A percentile compares a stretch with the other conserved stretches of the same genome.
Conservation (phyloP, 1,140 invertebrate genomes). For the Drosophila takahashii region DNA sequence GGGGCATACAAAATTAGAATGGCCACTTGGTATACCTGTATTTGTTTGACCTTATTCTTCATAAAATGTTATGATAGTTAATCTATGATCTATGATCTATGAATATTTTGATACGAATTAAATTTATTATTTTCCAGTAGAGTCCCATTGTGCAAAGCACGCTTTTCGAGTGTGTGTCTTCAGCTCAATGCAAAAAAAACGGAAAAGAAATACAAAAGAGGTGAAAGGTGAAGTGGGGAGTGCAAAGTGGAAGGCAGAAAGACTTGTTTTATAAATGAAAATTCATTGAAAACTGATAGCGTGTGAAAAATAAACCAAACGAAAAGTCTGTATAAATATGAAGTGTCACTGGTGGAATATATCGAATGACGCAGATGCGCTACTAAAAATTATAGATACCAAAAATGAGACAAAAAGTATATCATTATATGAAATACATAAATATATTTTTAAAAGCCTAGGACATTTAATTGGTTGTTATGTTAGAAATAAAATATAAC, state of each 20-base stretch:
- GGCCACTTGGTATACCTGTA: too few relatives aligned
- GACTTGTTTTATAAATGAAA: constrained; percentile 69
- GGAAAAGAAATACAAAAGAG: constrained; percentile 25
- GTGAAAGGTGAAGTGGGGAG: constrained; percentile 18
- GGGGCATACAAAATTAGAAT: too few relatives aligned
- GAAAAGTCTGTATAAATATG: constrained; percentile 57
- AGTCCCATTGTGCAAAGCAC: constrained; percentile 11
- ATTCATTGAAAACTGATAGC: constrained; percentile 81
- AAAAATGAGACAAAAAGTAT: neutral
- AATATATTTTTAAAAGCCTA: too few relatives aligned
- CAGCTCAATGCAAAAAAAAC: constrained; percentile 22
- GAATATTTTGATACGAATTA: neutral
- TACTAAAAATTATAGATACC: neutral
- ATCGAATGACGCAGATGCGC: constrained; percentile 27
- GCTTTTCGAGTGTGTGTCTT: constrained; percentile 48
- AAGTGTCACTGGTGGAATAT: constrained; percentile 46
- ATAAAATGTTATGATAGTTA: too few relatives aligned
- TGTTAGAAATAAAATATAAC: neutral
- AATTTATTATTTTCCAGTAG: neutral
- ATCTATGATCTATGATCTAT: too few relatives aligned
- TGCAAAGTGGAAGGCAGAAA: neutral
- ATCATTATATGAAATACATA: neutral
- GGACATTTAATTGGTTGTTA: neutral
- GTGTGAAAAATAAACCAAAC: constrained; percentile 79
- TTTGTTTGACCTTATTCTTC: too few relatives aligned